Evolutionary conservation across 2,797 vertebrate species (phyloP), one percentile per base, ranked within the genome.

Genomic region (Sphenodon punctatus): DNA sequence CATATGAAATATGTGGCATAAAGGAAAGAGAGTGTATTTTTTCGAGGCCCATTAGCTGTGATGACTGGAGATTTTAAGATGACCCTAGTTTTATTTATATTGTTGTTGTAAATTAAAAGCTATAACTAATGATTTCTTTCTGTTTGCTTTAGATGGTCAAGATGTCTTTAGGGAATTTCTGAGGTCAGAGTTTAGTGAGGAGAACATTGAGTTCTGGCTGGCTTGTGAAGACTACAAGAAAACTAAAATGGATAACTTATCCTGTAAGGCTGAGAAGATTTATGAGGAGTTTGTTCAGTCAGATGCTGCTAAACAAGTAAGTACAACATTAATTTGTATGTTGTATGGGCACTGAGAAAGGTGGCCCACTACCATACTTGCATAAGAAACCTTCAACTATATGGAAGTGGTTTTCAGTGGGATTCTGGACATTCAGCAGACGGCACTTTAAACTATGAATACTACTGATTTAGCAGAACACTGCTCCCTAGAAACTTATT

Each of bases 191-290:
- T 96, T 95, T 91, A 96, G 96, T 0, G 96, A 96, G 72, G 96
- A 96, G 75, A 96, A 96, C 55, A 96, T 96, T 0, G 96, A 96
- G 30, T 96, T 96, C 86, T 96, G 96, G 96, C 10, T 96, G 85
- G 96, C 96, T 63, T 96, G 96, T 56, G 96, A 96, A 75, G 96
- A 96, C 58, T 96, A 95, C 76, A 96, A 95, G 80, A 95, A 91
- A 92, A 95, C 93, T 17, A 92, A 94, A 15, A 78, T 93, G 69
- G 90, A 91, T 61, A 87, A 93, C 39, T 78, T 96, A 56, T 88
- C 85, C 8, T 42, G 65, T 68, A 96, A 96, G 88, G 96, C 96
- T 56, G 93, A 96, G 61, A 93, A 84, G 70, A 96, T 96, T 88
- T 96, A 96, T 4, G 88, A 94, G 76, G 94, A 92, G 48, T 96